Evolutionary conservation across 2,888 invertebrate genomes (phyloP), one percentile per base, ranked within the genome.

Genomic region (Drosophila gaucha): DNA sequence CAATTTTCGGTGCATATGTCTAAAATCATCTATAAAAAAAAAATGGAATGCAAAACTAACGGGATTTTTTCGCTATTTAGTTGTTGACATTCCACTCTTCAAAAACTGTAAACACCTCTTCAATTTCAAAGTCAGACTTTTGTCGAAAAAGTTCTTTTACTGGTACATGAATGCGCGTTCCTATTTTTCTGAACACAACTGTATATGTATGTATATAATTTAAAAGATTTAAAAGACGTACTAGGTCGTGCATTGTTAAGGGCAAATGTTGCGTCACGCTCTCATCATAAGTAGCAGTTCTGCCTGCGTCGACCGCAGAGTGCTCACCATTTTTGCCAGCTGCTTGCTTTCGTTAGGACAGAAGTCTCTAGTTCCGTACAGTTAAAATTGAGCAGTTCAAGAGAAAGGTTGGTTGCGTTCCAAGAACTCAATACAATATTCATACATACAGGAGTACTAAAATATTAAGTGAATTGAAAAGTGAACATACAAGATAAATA

Each of bases 361-460:
- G 49, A 18, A 36, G 67, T 64, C 63, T 54, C 63, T 6, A 6
- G 51, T 63, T 74, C 69, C 72, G 84, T 89, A 90, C 90, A 90
- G 89, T 90, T 88, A 67, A 84, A 84, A 71, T 83, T 76, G 67
- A 84, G 78, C 78, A 78, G 71, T 78, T 67, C 71, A 77, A 75
- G 78, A 64, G 72, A 78, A 74, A 89, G 88, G 90, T 90, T 90
- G 72, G 88, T 80, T 50, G 22, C 36, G 18, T 60, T n/a, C 14
- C 6, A 20, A 43, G 51, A 8, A 22, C 35, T 69, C 55, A 39
- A 59, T 69, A 59, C 36, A 65, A 49, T 31, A 41, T 16, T 30
- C 28, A 49, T 16, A 33, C 28, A 49, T n/a, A 6, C 6, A 38
- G 6, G 2, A 6, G 8, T 9, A 39, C 20, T 18, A 46, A 6